Evolutionary conservation across 2,797 vertebrate genomes (phyloP).

Genomic region (Sparus aurata): DNA sequence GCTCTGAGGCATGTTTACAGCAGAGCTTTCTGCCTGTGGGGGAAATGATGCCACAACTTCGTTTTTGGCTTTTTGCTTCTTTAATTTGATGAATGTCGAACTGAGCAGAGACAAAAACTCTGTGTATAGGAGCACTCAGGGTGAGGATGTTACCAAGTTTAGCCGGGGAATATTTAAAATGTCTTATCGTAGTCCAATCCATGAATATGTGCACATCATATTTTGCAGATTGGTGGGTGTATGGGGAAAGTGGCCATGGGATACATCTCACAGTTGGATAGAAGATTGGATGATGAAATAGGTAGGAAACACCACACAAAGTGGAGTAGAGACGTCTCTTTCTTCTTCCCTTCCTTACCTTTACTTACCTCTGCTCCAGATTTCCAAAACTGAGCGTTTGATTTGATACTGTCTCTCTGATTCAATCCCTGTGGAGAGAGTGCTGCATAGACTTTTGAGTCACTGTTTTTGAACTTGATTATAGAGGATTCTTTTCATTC

Average conservation of each 20-base stretch:
- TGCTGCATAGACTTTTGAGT: constrained; percentile 8
- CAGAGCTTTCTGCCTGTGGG: constrained; percentile 23
- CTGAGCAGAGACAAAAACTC: constrained; percentile 16
- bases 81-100: constrained; percentile 41
- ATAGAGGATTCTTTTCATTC: background rate
- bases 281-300: constrained; percentile 77
- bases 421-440: constrained; percentile 44
- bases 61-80: constrained; percentile 12
- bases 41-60: constrained; percentile 22
- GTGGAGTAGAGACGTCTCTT: constrained; percentile 19
- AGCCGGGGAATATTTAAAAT: constrained; percentile 17
- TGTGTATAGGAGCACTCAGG: background rate
- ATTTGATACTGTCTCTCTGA: constrained; percentile 36
- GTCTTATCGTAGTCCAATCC: constrained; percentile 33
- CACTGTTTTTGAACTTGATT: constrained; percentile 33
- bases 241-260: constrained; percentile 35
- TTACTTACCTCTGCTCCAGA: constrained; percentile 49
- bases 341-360: constrained; percentile 37
- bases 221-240: constrained; percentile 54
- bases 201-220: constrained; percentile 32
- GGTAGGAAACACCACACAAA: constrained; percentile 64
- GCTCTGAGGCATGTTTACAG: constrained; percentile 29
- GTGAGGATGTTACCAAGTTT: constrained; percentile 35
- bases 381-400: constrained; percentile 35
- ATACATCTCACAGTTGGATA: constrained; percentile 54